These are phyloP conservation scores for Tenualosa thibaudeaui DNA, from an alignment of 2,797 vertebrate species.

Conservation along the genomic window DNA sequence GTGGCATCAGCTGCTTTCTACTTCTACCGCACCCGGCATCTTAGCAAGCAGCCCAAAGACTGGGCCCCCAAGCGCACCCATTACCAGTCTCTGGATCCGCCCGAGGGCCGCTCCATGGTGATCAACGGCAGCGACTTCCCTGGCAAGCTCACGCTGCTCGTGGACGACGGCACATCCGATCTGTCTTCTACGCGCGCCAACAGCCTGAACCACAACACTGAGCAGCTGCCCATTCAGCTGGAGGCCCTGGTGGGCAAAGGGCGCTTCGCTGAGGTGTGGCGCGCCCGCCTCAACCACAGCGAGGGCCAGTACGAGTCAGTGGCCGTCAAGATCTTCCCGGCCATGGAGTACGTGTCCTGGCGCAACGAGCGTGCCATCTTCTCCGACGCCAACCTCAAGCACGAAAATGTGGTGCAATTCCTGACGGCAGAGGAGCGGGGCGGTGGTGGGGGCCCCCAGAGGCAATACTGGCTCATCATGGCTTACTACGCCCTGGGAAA, in stretches of 20 bases:
- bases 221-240: slow-evolving; percentile 82
- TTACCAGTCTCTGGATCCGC: slow-evolving; percentile 62
- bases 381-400: slow-evolving; percentile 78
- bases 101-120: slow-evolving; percentile 51
- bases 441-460: slow-evolving; percentile 56
- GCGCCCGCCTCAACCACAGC: slow-evolving; percentile 74
- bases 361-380: slow-evolving; percentile 84
- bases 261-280: slow-evolving; percentile 86
- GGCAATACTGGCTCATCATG: slow-evolving; percentile 87
- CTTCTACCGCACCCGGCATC: slow-evolving; percentile 79
- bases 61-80: slow-evolving; percentile 74
- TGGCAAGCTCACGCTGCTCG: slow-evolving; percentile 61
- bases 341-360: slow-evolving; percentile 83
- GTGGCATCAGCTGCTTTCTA: slow-evolving; percentile 79
- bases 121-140: slow-evolving; percentile 54
- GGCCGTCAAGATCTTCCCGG: slow-evolving; percentile 87
- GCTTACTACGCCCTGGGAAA: slow-evolving; percentile 85
- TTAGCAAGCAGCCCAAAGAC: slow-evolving; percentile 73
- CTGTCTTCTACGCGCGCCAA: slow-evolving; percentile 50
- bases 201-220: slow-evolving; percentile 62
- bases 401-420: slow-evolving; percentile 82
- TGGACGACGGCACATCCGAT: slow-evolving; percentile 52
- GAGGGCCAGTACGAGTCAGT: slow-evolving; percentile 76
- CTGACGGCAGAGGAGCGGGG: slow-evolving; percentile 79
- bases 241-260: slow-evolving; percentile 85